These are phyloP conservation scores for Molossus alvarezi DNA, from an alignment of 2,797 vertebrate genomes.

Conservation along the genomic window DNA sequence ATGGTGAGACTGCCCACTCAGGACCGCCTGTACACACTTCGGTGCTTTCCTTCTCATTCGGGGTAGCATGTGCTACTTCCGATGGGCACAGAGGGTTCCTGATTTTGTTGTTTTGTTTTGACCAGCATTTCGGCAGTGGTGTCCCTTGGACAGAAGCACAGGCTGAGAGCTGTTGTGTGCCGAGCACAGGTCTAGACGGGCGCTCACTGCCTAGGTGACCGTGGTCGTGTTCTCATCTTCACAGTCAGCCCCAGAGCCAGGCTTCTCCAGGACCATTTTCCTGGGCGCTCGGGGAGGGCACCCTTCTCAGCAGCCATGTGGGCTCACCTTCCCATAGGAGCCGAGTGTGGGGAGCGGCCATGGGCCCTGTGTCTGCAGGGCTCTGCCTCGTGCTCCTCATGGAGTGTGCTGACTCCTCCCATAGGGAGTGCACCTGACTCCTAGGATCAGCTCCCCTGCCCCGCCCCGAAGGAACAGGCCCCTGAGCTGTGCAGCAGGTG, in stretches of 20 bases:
- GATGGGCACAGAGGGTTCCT: not conserved
- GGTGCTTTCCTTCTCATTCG: conserved; percentile 30
- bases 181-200: too few species aligned
- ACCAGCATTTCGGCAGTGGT: not conserved
- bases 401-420: not conserved
- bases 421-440: not conserved
- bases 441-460: too few species aligned
- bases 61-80: conserved; percentile 41
- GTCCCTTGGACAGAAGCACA: not conserved
- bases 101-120: not conserved
- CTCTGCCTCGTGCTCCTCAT: not conserved
- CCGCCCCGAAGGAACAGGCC: not conserved
- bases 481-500: not conserved
- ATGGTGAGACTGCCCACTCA: too few species aligned
- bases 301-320: not conserved
- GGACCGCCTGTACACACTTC: not conserved
- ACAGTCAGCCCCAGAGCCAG: not conserved
- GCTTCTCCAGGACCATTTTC: not conserved
- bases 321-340: not conserved
- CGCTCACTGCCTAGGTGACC: accelerated
- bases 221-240: not conserved
- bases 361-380: not conserved
- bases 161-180: not conserved
- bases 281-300: not conserved
- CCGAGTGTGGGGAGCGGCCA: not conserved